These are phyloP conservation scores for Actinemys pallida DNA, from an alignment of 2,113 vertebrate genomes.

Conservation along the genomic window DNA sequence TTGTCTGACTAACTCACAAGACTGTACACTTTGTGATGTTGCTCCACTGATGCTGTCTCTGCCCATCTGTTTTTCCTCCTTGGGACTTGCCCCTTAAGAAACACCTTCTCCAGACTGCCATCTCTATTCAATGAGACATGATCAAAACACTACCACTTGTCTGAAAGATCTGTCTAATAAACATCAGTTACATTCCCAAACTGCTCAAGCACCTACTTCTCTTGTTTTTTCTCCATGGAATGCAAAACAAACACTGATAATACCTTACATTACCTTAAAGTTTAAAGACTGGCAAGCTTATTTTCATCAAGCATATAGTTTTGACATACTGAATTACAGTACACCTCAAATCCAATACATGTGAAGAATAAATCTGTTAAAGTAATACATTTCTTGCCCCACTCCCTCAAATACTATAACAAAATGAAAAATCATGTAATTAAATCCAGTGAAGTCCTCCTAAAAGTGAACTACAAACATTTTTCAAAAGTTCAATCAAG, in stretches of 20 bases:
- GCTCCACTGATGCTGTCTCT: constrained; percentile 53
- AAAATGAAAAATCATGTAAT: neutral
- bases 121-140: neutral
- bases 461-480: neutral
- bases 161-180: constrained; percentile 38
- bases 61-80: constrained; percentile 69
- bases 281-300: neutral
- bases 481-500: neutral
- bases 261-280: neutral
- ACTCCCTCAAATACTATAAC: neutral
- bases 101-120: constrained; percentile 38
- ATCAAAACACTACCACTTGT: constrained; percentile 21
- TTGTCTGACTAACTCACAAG: constrained; percentile 36
- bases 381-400: neutral
- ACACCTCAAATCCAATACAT: neutral
- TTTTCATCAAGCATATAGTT: neutral
- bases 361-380: neutral
- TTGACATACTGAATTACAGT: neutral
- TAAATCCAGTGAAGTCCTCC: neutral
- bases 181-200: neutral
- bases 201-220: neutral
- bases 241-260: constrained; percentile 41
- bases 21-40: constrained; percentile 29
- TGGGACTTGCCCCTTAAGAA: constrained; percentile 66
- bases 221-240: constrained; percentile 3